Evolutionary conservation across 2,797 vertebrate genomes (phyloP).

Genomic region (Myotis planiceps): DNA sequence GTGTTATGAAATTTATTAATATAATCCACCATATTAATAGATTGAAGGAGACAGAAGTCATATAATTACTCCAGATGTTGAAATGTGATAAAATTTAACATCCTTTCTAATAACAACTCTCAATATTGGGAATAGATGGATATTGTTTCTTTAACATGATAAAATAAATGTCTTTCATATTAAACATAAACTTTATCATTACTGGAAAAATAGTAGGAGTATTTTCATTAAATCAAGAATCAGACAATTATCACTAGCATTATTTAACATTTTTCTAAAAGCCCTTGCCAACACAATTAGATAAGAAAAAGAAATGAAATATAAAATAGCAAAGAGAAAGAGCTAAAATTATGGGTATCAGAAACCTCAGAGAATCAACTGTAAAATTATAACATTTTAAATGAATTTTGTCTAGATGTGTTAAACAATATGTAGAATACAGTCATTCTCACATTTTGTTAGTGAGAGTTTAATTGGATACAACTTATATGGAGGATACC

Average conservation of each 20-base stretch:
- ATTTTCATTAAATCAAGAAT: background rate
- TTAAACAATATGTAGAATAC: background rate
- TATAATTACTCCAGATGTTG: background rate
- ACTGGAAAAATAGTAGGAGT: background rate
- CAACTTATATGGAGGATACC: background rate
- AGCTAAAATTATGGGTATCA: background rate
- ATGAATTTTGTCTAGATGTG: background rate
- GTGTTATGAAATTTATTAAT: background rate
- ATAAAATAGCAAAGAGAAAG: background rate
- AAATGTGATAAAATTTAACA: background rate
- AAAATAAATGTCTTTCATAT: constrained; percentile 1
- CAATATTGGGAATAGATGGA: background rate
- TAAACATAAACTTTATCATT: constrained; percentile 8
- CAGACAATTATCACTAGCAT: background rate
- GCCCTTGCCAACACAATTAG: background rate
- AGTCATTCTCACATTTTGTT: background rate
- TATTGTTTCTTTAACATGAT: background rate
- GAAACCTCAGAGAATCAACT: background rate
- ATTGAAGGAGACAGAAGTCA: background rate
- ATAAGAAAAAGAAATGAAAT: constrained; percentile 9
- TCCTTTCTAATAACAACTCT: background rate
- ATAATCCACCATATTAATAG: background rate
- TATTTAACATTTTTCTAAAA: constrained; percentile 32
- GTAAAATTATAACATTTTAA: background rate
- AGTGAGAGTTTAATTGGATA: background rate